These are phyloP conservation scores for Bos indicus DNA, from an alignment of 2,113 vertebrate genomes.

Conservation along the genomic window DNA sequence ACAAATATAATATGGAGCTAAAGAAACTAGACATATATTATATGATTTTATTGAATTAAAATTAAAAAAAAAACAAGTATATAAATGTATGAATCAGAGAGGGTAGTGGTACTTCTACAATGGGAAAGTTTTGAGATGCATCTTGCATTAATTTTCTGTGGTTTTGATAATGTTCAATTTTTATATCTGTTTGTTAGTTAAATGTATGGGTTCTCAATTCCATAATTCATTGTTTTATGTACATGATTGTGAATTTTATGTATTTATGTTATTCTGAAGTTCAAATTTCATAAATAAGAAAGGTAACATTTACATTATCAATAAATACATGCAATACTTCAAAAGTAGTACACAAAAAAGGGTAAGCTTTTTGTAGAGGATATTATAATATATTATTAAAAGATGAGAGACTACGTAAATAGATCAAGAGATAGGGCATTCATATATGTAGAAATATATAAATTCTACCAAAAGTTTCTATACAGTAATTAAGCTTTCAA, in stretches of 20 bases:
- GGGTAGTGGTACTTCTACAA: not conserved
- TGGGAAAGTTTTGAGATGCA: not conserved
- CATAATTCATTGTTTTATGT: not conserved
- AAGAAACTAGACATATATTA: not conserved
- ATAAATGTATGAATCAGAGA: not conserved
- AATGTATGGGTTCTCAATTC: not conserved
- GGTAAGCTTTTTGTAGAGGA: not conserved
- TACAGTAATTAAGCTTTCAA: not conserved
- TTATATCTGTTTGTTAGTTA: not conserved
- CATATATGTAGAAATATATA: not conserved
- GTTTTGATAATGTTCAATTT: not conserved
- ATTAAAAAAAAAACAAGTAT: not conserved
- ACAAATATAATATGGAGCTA: not conserved
- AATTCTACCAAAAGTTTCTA: not conserved
- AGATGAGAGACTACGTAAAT: not conserved
- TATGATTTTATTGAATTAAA: not conserved
- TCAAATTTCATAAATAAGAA: not conserved
- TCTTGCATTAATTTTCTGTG: not conserved
- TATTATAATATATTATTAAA: not conserved
- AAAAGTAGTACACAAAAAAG: not conserved
- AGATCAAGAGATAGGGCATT: not conserved
- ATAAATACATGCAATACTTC: not conserved
- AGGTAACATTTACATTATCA: not conserved
- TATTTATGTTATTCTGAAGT: not conserved
- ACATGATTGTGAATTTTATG: not conserved